Percentiles rank a stretch among this genome's conserved stretches.
phyloP scores from a whole-genome alignment of 2,888 invertebrate genomes.

The Hypercompe scribonia region DNA sequence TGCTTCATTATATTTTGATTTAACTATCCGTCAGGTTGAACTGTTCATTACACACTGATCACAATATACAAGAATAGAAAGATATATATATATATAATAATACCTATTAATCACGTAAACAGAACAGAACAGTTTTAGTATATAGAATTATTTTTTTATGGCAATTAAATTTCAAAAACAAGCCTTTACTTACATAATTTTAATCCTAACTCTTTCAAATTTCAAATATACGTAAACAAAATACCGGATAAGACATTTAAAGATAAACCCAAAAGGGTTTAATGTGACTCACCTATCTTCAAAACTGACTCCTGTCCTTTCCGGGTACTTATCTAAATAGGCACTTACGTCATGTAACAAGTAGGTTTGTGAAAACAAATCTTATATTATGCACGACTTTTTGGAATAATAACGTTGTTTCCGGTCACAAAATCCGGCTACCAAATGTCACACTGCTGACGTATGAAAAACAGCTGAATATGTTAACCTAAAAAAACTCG shows the following conservation, averaged over 20 bases:
- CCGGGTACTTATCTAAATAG: constrained; percentile 40
- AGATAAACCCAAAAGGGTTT: constrained; percentile 39
- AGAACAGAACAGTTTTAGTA: too few relatives aligned
- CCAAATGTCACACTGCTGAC: constrained; percentile 51
- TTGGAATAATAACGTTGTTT: constrained; percentile 64
- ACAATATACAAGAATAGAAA: too few relatives aligned
- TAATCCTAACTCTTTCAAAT: too few relatives aligned
- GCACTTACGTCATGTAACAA: constrained; percentile 22
- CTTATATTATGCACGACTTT: constrained; percentile 57
- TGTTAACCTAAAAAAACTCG: constrained; percentile 6
- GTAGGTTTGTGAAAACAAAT: constrained; percentile 48
- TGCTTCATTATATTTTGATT: too few relatives aligned
- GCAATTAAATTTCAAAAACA: too few relatives aligned
- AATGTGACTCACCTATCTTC: constrained; percentile 34
- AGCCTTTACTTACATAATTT: too few relatives aligned
- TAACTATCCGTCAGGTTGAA: too few relatives aligned
- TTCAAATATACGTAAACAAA: constrained; percentile 5
- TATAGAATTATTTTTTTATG: too few relatives aligned
- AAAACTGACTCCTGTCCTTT: constrained; percentile 40
- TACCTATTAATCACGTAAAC: too few relatives aligned
- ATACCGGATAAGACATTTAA: constrained; percentile 19
- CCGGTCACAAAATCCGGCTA: constrained; percentile 65
- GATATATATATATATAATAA: too few relatives aligned
- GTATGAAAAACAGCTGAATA: constrained; percentile 37
- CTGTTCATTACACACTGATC: too few relatives aligned